A percentile compares a stretch with the other conserved stretches of the same genome.
These are phyloP conservation scores for Smittia sp. DNA, from an alignment of 2,888 invertebrate species.

Conservation along the genomic window DNA sequence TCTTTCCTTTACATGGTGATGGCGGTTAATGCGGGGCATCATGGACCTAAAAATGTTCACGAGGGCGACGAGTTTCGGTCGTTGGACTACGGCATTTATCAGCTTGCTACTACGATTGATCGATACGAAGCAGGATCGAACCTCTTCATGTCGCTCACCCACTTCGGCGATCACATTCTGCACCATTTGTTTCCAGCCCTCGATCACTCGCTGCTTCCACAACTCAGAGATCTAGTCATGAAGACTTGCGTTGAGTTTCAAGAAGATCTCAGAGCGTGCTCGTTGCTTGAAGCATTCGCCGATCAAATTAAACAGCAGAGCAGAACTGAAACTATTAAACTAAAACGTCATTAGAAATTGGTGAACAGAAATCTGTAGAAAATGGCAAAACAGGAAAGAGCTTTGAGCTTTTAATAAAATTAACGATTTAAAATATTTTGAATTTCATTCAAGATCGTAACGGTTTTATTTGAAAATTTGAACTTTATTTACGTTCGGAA, in stretches of 20 bases:
- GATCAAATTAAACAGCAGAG: slow-evolving; percentile 65
- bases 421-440: neutral
- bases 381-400: too few species aligned
- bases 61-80: slow-evolving; percentile 70
- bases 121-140: slow-evolving; percentile 66
- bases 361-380: too few species aligned
- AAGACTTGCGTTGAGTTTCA: slow-evolving; percentile 52
- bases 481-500: too few species aligned
- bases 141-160: slow-evolving; percentile 65
- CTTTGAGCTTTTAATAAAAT: neutral
- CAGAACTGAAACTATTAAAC: slow-evolving; percentile 51
- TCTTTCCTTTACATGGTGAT: slow-evolving; percentile 64
- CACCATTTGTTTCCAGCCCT: slow-evolving; percentile 80
- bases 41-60: slow-evolving; percentile 75
- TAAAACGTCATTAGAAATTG: neutral
- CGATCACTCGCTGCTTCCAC: slow-evolving; percentile 69
- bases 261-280: slow-evolving; percentile 51
- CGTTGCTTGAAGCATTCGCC: slow-evolving; percentile 61
- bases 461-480: too few species aligned
- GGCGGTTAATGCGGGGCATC: slow-evolving; percentile 73
- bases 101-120: slow-evolving; percentile 71
- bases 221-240: slow-evolving; percentile 61
- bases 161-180: slow-evolving; percentile 74
- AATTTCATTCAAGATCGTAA: too few species aligned
- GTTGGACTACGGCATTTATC: slow-evolving; percentile 74